Percentiles rank a stretch among this genome's conserved stretches.
These are phyloP conservation scores for Tenebrio molitor DNA, from an alignment of 1,140 invertebrate species.

Conservation along the genomic window DNA sequence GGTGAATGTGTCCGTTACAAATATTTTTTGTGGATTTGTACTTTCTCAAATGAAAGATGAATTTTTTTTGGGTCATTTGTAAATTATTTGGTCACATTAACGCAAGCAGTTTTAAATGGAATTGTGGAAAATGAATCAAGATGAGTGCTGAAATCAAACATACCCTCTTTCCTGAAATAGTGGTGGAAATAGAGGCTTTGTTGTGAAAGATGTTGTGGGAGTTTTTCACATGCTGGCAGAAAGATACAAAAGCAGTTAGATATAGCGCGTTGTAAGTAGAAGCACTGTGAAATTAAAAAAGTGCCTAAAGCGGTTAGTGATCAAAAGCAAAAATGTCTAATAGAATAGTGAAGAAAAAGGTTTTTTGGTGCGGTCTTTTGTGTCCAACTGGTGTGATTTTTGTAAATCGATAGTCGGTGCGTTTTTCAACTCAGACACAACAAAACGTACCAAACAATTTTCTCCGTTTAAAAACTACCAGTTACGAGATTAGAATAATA, in stretches of 20 bases:
- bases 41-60: no score
- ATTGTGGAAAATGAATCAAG: background rate
- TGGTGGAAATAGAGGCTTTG: conserved; percentile 62
- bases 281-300: conserved; percentile 41
- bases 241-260: conserved; percentile 49
- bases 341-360: conserved; percentile 19
- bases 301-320: conserved; percentile 25
- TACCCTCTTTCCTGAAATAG: conserved; percentile 62
- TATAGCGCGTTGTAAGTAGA: conserved; percentile 22
- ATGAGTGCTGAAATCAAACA: conserved; percentile 39
- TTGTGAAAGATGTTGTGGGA: conserved; percentile 59
- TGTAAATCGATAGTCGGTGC: background rate
- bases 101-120: background rate
- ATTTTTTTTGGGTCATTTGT: no score
- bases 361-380: conserved; percentile 30
- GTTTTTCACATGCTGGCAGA: conserved; percentile 61
- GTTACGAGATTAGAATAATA: conserved; percentile 18
- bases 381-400: conserved; percentile 3
- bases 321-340: conserved; percentile 8
- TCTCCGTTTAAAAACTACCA: conserved; percentile 30
- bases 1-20: no score
- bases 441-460: conserved; percentile 37
- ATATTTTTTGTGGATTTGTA: no score
- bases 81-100: no score
- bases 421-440: conserved; percentile 17